Evolutionary conservation across 2,797 vertebrate species (phyloP).

Genomic region (Diplodus sargus): DNA sequence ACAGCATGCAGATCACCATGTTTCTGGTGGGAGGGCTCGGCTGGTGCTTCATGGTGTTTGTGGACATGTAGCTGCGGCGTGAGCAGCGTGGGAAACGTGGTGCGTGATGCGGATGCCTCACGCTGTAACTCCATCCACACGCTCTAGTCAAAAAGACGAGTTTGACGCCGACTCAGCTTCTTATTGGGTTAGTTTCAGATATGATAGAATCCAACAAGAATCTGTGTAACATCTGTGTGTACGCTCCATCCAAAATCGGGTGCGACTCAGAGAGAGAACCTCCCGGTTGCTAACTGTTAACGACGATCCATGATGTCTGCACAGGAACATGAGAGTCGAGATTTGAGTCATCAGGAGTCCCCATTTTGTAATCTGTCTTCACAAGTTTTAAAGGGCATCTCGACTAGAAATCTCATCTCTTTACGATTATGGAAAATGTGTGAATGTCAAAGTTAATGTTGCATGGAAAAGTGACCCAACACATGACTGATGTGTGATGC

Average conservation of each 20-base stretch:
- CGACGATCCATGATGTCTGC: constrained; percentile 16
- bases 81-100: not conserved
- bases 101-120: constrained; percentile 22
- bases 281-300: constrained; percentile 1
- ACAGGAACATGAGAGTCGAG: not conserved
- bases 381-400: constrained; percentile 18
- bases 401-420: constrained; percentile 17
- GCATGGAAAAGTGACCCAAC: constrained; percentile 46
- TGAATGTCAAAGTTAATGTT: constrained; percentile 45
- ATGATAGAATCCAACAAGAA: constrained; percentile 24
- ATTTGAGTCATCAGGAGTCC: constrained; percentile 20
- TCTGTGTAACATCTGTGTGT: constrained; percentile 21
- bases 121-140: constrained; percentile 18
- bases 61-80: constrained; percentile 91
- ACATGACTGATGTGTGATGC: constrained; percentile 49
- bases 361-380: constrained; percentile 45
- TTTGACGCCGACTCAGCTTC: constrained; percentile 6
- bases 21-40: constrained; percentile 96
- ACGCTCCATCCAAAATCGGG: not conserved
- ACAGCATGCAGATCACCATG: constrained; percentile 97
- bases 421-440: constrained; percentile 35
- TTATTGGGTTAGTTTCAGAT: constrained; percentile 29
- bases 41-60: constrained; percentile 99
- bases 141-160: too few species aligned
- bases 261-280: not conserved